A percentile compares a stretch with the other conserved stretches of the same genome.
These are phyloP conservation scores for Epirrhoe alternata DNA, from an alignment of 2,888 invertebrate species.

Conservation along the genomic window DNA sequence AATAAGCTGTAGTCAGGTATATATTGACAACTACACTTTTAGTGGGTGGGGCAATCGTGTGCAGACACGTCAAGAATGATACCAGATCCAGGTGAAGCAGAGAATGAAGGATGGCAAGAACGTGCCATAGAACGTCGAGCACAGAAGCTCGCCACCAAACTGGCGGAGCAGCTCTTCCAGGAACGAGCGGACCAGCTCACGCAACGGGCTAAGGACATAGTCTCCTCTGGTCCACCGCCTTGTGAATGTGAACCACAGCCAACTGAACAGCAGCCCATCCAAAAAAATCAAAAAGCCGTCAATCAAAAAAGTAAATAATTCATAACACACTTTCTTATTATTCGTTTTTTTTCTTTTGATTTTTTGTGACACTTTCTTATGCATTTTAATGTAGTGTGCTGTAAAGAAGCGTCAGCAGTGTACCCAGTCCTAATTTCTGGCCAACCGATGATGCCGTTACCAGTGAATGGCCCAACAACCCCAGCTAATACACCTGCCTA, in stretches of 20 bases:
- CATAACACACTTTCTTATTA: too few relatives aligned
- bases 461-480: conserved; percentile 11
- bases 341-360: too few relatives aligned
- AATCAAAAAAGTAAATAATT: too few relatives aligned
- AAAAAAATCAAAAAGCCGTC: too few relatives aligned
- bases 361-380: not conserved
- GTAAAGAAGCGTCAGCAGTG: conserved; percentile 12
- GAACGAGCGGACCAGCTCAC: conserved; percentile 62
- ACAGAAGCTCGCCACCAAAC: conserved; percentile 61
- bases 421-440: conserved; percentile 15
- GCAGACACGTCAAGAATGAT: conserved; percentile 55
- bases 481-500: conserved; percentile 36
- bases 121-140: conserved; percentile 64
- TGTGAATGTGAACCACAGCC: conserved; percentile 57
- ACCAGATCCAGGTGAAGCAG: conserved; percentile 48
- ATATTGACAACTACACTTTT: conserved; percentile 1
- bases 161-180: conserved; percentile 69
- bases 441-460: not conserved
- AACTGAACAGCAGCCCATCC: not conserved
- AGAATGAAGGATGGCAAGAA: conserved; percentile 59
- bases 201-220: conserved; percentile 58
- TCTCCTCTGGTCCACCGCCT: conserved; percentile 58
- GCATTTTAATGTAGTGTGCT: not conserved
- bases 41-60: conserved; percentile 75
- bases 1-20: not conserved